phyloP scores from a whole-genome alignment of 2,797 vertebrate genomes.

The Melanogrammus aeglefinus region DNA sequence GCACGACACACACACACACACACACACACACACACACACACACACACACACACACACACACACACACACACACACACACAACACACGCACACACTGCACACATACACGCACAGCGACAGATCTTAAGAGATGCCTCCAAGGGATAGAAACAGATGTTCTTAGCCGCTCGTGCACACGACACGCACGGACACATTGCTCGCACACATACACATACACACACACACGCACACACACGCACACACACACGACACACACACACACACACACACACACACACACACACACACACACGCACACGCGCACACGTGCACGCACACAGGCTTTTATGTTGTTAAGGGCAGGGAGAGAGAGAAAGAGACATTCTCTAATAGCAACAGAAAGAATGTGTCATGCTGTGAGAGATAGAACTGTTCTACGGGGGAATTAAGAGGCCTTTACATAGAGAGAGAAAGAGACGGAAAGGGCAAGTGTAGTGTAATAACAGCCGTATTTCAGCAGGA shows the following conservation, averaged over 20 bases:
- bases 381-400: conserved; percentile 72
- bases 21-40: conserved; percentile 34
- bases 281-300: conserved; percentile 6
- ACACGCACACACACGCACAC: no score
- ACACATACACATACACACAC: no score
- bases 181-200: no score
- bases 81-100: no score
- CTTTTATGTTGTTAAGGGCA: conserved; percentile 66
- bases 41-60: neutral
- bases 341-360: conserved; percentile 46
- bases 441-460: conserved; percentile 55
- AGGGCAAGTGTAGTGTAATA: conserved; percentile 6
- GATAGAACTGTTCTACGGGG: conserved; percentile 57
- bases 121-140: conserved; percentile 40
- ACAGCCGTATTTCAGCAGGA: neutral
- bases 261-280: conserved; percentile 38
- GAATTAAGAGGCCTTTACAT: conserved; percentile 67
- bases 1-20: conserved; percentile 20
- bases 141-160: neutral
- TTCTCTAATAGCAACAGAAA: conserved; percentile 79
- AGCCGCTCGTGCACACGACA: conserved; percentile 7
- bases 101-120: no score
- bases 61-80: conserved; percentile 13
- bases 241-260: conserved; percentile 32
- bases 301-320: conserved; percentile 47